These are phyloP conservation scores for Brachypteracias leptosomus DNA, from an alignment of 2,113 vertebrate species.

Conservation along the genomic window DNA sequence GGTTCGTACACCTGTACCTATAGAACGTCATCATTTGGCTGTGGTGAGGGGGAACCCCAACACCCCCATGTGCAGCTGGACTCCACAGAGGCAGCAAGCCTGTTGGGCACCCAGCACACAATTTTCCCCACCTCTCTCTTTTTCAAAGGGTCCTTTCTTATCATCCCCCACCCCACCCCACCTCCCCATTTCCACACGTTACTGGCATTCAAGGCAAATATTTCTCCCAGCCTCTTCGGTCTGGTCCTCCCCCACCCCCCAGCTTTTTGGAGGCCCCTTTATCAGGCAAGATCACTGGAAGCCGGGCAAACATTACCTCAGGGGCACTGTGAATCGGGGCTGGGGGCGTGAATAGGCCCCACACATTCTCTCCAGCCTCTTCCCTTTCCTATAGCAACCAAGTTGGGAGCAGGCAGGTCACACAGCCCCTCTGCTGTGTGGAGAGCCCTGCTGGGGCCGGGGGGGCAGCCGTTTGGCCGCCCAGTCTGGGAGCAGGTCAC, in stretches of 20 bases:
- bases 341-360: slow-evolving; percentile 64
- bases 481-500: not conserved
- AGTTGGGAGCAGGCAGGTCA: slow-evolving; percentile 60
- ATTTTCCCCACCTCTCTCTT: slow-evolving; percentile 18
- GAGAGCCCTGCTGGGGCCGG: not conserved
- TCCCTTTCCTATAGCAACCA: slow-evolving; percentile 74
- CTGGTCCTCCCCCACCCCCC: slow-evolving; percentile 7
- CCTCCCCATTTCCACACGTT: slow-evolving; percentile 38
- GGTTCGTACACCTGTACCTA: not conserved
- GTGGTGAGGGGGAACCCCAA: not conserved
- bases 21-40: not conserved
- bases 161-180: not conserved
- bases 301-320: slow-evolving; percentile 71
- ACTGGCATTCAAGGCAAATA: slow-evolving; percentile 62
- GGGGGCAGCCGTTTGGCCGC: not conserved
- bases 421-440: slow-evolving; percentile 65
- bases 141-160: slow-evolving; percentile 63
- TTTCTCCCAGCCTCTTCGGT: slow-evolving; percentile 58
- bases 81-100: not conserved
- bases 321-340: slow-evolving; percentile 55
- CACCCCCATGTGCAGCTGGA: not conserved
- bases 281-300: slow-evolving; percentile 42
- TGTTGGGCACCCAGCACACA: rapidly evolving
- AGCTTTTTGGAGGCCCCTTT: slow-evolving; percentile 61
- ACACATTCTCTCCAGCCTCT: slow-evolving; percentile 64